Percentiles rank a stretch among this genome's conserved stretches.
Evolutionary conservation across 2,888 invertebrate genomes (phyloP).

Genomic region (Dascillus cervinus): DNA sequence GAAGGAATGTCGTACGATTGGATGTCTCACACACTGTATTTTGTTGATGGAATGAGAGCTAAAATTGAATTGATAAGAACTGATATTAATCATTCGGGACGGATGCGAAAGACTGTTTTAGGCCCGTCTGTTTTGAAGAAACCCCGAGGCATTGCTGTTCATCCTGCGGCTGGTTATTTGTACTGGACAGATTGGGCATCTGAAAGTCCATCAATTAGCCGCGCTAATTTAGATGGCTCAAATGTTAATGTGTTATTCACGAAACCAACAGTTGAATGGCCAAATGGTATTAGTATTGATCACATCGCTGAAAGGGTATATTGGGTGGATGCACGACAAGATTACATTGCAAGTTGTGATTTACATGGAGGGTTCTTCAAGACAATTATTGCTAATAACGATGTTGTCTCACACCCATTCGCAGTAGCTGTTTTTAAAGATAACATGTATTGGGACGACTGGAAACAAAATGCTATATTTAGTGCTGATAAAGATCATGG

Average conservation of each 20-base stretch:
- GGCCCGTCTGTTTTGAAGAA: conserved; percentile 41
- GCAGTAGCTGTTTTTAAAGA: conserved; percentile 80
- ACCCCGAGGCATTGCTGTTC: conserved; percentile 75
- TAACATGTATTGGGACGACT: conserved; percentile 85
- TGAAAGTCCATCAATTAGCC: conserved; percentile 66
- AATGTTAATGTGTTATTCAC: conserved; percentile 58
- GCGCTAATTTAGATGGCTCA: conserved; percentile 73
- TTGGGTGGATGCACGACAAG: conserved; percentile 79
- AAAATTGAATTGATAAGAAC: conserved; percentile 77
- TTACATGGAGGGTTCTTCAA: conserved; percentile 61
- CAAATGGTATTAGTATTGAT: conserved; percentile 81
- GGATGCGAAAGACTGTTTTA: conserved; percentile 71
- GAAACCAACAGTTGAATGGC: conserved; percentile 68
- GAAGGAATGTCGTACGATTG: conserved; percentile 88
- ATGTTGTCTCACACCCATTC: conserved; percentile 73
- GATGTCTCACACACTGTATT: conserved; percentile 79
- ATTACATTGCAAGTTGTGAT: conserved; percentile 72
- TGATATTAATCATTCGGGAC: conserved; percentile 51
- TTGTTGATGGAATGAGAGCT: conserved; percentile 72
- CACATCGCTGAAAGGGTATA: conserved; percentile 73
- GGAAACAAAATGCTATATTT: conserved; percentile 72
- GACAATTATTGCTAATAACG: conserved; percentile 52
- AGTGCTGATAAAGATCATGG: conserved; percentile 73
- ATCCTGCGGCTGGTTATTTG: conserved; percentile 71
- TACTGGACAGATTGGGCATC: conserved; percentile 89